These are phyloP conservation scores for Pagetopsis macropterus DNA, from an alignment of 2,797 vertebrate genomes.

Conservation along the genomic window DNA sequence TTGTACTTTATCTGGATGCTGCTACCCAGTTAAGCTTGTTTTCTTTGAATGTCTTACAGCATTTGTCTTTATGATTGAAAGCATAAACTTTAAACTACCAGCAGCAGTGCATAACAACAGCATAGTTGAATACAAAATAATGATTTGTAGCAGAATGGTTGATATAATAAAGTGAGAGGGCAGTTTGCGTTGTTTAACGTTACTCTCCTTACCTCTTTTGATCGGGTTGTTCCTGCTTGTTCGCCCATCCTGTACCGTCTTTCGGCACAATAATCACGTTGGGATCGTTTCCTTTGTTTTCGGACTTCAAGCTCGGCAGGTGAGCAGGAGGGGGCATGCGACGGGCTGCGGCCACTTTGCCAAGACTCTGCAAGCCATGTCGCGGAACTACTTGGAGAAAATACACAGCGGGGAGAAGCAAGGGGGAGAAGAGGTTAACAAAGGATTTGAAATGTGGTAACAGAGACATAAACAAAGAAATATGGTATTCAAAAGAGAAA, in stretches of 20 bases:
- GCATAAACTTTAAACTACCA: neutral
- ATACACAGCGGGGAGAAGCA: neutral
- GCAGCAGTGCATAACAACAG: neutral
- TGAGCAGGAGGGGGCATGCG: constrained; percentile 99
- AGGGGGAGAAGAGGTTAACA: neutral
- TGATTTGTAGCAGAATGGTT: neutral
- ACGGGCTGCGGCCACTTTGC: constrained; percentile 99
- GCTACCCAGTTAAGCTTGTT: neutral
- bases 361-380: constrained; percentile 99
- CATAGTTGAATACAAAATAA: neutral
- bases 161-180: neutral
- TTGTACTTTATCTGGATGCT: constrained; percentile 5
- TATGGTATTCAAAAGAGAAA: neutral
- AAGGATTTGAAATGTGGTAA: neutral
- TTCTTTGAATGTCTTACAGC: neutral
- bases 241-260: constrained; percentile 99
- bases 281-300: constrained; percentile 99
- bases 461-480: neutral
- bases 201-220: constrained; percentile 91
- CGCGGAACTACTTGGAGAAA: constrained; percentile 89
- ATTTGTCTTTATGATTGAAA: neutral
- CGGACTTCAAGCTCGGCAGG: constrained; percentile 99
- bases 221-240: constrained; percentile 99
- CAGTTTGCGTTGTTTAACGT: neutral
- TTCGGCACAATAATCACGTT: constrained; percentile 99